These are phyloP conservation scores for Synergus gifuensis DNA, from an alignment of 2,888 invertebrate genomes.

Conservation along the genomic window DNA sequence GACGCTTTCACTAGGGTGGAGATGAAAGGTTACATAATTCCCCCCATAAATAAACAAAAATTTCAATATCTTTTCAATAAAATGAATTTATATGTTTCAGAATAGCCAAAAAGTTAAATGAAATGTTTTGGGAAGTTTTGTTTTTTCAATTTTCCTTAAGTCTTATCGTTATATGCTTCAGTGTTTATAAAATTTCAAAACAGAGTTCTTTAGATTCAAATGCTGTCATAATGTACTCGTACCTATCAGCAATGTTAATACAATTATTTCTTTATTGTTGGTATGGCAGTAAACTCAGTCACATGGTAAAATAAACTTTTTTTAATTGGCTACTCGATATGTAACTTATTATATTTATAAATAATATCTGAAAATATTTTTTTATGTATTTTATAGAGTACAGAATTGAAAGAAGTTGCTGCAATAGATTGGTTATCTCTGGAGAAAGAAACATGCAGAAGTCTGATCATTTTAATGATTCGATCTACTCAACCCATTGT, in stretches of 20 bases:
- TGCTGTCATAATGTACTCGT: not conserved
- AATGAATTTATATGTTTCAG: not conserved
- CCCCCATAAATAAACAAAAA: too few species aligned
- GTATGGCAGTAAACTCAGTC: not conserved
- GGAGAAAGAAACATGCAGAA: not conserved
- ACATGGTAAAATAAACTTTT: too few species aligned
- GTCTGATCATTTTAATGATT: constrained; percentile 1
- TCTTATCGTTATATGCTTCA: not conserved
- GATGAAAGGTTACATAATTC: too few species aligned
- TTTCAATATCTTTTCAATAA: too few species aligned
- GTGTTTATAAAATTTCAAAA: constrained; percentile 1
- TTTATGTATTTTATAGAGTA: not conserved
- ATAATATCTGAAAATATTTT: not conserved
- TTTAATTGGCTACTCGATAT: not conserved
- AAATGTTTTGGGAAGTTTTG: not conserved
- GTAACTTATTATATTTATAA: not conserved
- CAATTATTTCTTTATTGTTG: constrained; percentile 1
- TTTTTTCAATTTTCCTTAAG: constrained; percentile 1
- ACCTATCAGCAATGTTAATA: not conserved
- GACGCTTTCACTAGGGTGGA: too few species aligned
- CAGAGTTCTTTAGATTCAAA: not conserved
- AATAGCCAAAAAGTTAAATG: not conserved
- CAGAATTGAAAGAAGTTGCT: not conserved
- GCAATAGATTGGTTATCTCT: constrained; percentile 2
- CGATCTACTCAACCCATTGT: not conserved